Evolutionary conservation across 2,888 invertebrate species (phyloP).

Genomic region (Parthenolecanium corni): DNA sequence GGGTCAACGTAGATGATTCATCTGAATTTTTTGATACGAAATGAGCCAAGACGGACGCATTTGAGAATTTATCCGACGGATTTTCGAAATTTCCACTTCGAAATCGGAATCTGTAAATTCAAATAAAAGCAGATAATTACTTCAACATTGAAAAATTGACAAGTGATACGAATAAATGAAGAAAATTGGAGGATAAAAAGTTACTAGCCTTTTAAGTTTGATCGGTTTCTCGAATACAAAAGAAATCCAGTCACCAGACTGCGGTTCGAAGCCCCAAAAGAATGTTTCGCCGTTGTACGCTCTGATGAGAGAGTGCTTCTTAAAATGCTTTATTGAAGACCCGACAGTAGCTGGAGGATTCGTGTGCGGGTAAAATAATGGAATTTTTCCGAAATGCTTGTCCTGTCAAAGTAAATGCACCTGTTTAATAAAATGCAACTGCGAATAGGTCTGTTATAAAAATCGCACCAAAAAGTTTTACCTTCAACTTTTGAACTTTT

Average conservation of each 20-base stretch:
- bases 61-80: conserved; percentile 73
- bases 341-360: conserved; percentile 61
- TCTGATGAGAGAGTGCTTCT: conserved; percentile 60
- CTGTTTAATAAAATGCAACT: background rate
- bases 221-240: conserved; percentile 68
- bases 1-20: conserved; percentile 55
- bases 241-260: conserved; percentile 64
- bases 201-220: conserved; percentile 51
- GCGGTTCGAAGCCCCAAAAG: conserved; percentile 84
- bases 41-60: conserved; percentile 68
- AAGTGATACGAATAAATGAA: background rate
- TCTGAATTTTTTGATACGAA: conserved; percentile 31
- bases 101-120: conserved; percentile 56
- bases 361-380: conserved; percentile 62
- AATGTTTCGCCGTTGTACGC: conserved; percentile 79
- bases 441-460: no score
- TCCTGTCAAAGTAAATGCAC: conserved; percentile 47
- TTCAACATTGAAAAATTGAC: no score
- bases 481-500: conserved; percentile 90
- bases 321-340: conserved; percentile 66
- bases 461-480: no score
- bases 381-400: conserved; percentile 73
- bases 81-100: conserved; percentile 84
- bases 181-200: background rate
- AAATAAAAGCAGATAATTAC: conserved; percentile 12